Conservation (phyloP, 2,113 vertebrate genomes). For the Spea multiplicata region DNA sequence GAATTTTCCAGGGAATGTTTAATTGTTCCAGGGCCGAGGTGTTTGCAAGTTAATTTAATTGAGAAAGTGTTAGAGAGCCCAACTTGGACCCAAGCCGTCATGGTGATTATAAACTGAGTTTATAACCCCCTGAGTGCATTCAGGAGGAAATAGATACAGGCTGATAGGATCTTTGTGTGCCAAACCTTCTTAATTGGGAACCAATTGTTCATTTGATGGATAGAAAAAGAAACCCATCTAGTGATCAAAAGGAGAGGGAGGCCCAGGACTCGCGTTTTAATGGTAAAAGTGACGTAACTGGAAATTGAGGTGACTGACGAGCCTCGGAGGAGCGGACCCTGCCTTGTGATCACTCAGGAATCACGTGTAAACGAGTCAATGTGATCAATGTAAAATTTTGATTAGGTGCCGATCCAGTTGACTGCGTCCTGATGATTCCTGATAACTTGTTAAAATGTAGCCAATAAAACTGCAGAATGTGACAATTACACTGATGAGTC, state of each 20-base stretch:
- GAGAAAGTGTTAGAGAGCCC: neutral
- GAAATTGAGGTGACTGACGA: neutral
- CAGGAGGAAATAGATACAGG: conserved; percentile 17
- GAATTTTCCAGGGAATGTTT: too few species aligned
- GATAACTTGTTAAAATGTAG: too few species aligned
- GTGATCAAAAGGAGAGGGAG: conserved; percentile 16
- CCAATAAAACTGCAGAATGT: too few species aligned
- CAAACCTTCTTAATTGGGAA: neutral
- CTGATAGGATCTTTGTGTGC: conserved; percentile 6
- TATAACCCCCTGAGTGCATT: neutral
- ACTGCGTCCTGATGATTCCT: too few species aligned
- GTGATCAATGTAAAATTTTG: too few species aligned
- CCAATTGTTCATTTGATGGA: conserved; percentile 14
- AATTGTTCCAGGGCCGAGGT: neutral
- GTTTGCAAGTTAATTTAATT: neutral
- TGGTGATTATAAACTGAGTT: neutral
- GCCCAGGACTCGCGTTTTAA: neutral
- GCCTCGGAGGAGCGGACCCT: neutral
- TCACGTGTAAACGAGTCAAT: too few species aligned
- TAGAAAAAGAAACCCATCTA: neutral
- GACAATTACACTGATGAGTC: too few species aligned
- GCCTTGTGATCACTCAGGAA: too few species aligned
- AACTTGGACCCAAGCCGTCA: neutral
- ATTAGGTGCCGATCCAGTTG: too few species aligned
- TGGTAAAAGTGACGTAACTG: neutral